Base-by-base conservation (phyloP, 2,888 invertebrate species). In the Drosophila algonquin region DNA sequence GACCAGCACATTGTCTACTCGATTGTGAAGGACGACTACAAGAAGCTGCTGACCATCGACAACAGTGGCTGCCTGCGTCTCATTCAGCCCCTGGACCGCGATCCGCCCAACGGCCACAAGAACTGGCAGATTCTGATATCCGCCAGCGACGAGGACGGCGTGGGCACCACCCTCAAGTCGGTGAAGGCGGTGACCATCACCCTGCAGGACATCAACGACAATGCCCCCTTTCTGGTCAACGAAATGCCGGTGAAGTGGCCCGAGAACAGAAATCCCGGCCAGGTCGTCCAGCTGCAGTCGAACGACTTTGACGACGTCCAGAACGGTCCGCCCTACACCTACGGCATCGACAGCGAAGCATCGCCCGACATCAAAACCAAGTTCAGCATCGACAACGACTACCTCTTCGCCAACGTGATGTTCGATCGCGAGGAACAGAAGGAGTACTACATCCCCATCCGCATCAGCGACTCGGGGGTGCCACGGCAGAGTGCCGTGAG, bases 381-480 rank as follows among this genome's bases (percentile, higher is more conserved):
- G 90, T 97, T 97, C 89, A 93, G 93, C 52, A 96, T 98, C 64
- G 94, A 94, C 93, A 93, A 93, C 57, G 94, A 94, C 80, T 93
- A 94, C 51, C 93, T 99, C 3, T 94, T 94, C 27, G 96, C 98
- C 0, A 93, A 94, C 51, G 95, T 95, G 0, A 93, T 92, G 0
- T 98, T 99, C 91, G 98, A 98, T 91, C 94, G 99, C 0, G 98
- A 98, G 90, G 93, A 95, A 73, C 94, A 95, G 71, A 98, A 98
- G 90, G 95, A 95, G 85, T 98, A 98, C 91, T 94, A 94, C 72
- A 95, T 99, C 75, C 98, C 98, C 0, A 96, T 99, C 59, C 94
- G 95, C 12, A 97, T 99, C 83, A 96, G 95, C 1, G 99, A 99
- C 91, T 96, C 95, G 68, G 98, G 98, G 0, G 93, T 93, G 0